These are phyloP conservation scores for Novumbra hubbsi DNA, from an alignment of 2,797 vertebrate genomes.

Conservation along the genomic window DNA sequence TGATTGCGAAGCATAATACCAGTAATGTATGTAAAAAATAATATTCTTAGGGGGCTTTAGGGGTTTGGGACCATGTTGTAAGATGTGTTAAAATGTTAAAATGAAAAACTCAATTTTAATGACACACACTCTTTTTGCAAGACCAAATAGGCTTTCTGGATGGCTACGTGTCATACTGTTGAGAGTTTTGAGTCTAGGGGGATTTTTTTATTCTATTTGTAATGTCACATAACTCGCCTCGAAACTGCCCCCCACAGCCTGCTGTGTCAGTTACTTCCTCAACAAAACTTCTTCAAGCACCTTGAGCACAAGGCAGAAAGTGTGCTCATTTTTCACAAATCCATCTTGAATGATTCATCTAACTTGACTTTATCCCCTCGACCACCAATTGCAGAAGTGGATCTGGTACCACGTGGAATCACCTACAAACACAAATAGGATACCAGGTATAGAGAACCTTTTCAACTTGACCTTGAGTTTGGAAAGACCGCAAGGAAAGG, in stretches of 20 bases:
- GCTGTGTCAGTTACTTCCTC: neutral
- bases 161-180: neutral
- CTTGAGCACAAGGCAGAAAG: conserved; percentile 74
- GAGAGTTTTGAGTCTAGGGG: neutral
- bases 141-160: conserved; percentile 7
- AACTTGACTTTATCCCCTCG: conserved; percentile 81
- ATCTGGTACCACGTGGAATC: conserved; percentile 87
- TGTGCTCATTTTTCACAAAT: conserved; percentile 81
- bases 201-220: conserved; percentile 21
- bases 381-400: conserved; percentile 84
- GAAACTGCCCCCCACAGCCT: conserved; percentile 14
- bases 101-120: neutral
- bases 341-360: conserved; percentile 77
- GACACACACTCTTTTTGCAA: conserved; percentile 14
- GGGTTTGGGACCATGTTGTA: no score
- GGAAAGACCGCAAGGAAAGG: conserved; percentile 63
- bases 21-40: no score
- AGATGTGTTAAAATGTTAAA: neutral
- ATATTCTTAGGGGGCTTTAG: no score
- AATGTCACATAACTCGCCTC: conserved; percentile 28
- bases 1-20: no score
- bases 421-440: conserved; percentile 76
- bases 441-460: conserved; percentile 78
- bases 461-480: conserved; percentile 86
- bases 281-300: conserved; percentile 62